Evolutionary conservation across 2,113 vertebrate genomes (phyloP).

Genomic region (Festucalex cinctus): DNA sequence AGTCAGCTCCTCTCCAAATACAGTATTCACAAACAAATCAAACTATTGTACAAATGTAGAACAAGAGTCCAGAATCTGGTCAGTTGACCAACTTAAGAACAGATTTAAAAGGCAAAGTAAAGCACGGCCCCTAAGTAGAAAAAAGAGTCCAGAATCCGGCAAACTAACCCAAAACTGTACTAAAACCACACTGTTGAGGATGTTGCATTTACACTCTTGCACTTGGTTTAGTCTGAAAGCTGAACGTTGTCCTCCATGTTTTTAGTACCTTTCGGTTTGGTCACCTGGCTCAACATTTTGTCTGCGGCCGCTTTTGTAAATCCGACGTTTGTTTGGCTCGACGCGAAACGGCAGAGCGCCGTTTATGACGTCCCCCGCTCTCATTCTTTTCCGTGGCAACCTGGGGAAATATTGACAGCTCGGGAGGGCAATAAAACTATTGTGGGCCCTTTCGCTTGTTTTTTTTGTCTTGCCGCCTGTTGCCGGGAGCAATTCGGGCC

Average conservation of each 20-base stretch:
- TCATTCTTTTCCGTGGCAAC: conserved; percentile 47
- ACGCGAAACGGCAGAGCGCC: not conserved
- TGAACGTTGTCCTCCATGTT: not conserved
- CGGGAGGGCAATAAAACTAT: conserved; percentile 31
- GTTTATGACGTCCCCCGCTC: conserved; percentile 11
- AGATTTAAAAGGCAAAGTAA: too few species aligned
- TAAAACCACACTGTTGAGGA: too few species aligned
- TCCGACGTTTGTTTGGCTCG: not conserved
- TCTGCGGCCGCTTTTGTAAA: not conserved
- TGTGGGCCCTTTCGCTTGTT: conserved; percentile 2
- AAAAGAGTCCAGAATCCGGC: too few species aligned
- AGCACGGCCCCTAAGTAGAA: too few species aligned
- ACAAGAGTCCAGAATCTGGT: too few species aligned
- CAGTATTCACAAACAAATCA: too few species aligned
- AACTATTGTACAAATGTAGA: too few species aligned
- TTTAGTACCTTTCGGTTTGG: not conserved
- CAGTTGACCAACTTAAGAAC: too few species aligned
- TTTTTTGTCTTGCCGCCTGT: not conserved
- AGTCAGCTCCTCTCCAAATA: too few species aligned
- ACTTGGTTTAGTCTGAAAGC: not conserved
- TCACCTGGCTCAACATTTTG: not conserved
- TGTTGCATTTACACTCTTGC: not conserved
- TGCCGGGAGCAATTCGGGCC: conserved; percentile 30
- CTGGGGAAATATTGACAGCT: conserved; percentile 50
- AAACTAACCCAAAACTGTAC: too few species aligned